Evolutionary conservation across 2,888 invertebrate species (phyloP), one percentile per base, ranked within the genome.

Genomic region (Caenorhabditis sp.): DNA sequence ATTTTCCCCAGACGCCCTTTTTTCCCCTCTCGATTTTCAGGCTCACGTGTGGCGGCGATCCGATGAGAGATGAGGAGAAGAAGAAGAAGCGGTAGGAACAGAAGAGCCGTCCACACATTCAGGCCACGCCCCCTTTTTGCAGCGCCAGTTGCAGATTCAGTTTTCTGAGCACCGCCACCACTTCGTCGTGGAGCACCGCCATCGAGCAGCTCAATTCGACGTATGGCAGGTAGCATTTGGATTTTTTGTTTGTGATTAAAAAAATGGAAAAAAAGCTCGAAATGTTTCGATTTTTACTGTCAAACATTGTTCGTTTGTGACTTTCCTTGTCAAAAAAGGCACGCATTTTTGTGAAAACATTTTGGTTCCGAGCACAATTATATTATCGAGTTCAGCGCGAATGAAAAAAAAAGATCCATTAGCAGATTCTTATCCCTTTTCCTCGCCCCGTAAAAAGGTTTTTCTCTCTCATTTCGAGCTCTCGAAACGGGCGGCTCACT

Each of bases 61-160:
- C 24, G 52, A 63, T 63, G 63, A 63, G 53, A 58, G 43, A 59
- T 52, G 59, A 70, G 20, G 59, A 70, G 59, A 58, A 70, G 22
- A 58, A 70, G 22, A 58, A 59, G 35, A 70, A 61, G 52, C 52
- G 70, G 66, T 66, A 48, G 6, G 41, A 1, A 15, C 35, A 9
- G 27, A 30, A 27, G 24, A 43, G 41, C 8, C 13, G 20, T n/a
- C 7, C 13, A 32, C 32, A 7, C 13, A 35, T 32, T 52, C 20
- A 30, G 9, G 9, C n/a, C 13, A 24, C 46, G 26, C 26, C 27
- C 15, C 41, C 4, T 35, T 13, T 66, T 65, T 53, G 35, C 59
- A 70, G 59, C 2, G 20, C 32, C 27, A 55, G 53, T 66, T 68
- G 32, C 58, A 68, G 75, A 75, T 73, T 9, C 65, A 73, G 73